phyloP scores from a whole-genome alignment of 2,797 vertebrate genomes.

The Mus minutoides region DNA sequence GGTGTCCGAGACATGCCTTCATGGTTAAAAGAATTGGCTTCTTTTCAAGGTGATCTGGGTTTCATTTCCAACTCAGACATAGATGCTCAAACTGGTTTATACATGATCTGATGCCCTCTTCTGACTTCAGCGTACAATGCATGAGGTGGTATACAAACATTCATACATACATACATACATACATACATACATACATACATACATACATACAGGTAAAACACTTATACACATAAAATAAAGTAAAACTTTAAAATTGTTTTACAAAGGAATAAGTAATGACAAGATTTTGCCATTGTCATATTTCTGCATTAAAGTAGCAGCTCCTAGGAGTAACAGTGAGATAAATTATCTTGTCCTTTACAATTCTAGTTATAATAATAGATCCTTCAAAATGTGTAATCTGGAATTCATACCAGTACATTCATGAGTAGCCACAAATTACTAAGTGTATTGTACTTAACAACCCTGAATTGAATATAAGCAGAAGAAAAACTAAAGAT shows the following conservation, averaged over 20 bases:
- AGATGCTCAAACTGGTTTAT: not conserved
- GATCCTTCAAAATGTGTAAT: not conserved
- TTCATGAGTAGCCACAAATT: not conserved
- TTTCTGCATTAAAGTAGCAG: not conserved
- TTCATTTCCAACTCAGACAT: not conserved
- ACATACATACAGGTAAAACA: not conserved
- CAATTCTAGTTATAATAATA: not conserved
- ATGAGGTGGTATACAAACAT: not conserved
- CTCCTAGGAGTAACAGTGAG: not conserved
- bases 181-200: not conserved
- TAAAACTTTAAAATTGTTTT: not conserved
- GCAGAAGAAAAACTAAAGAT: not conserved
- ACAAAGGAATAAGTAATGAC: not conserved
- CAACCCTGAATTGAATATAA: not conserved
- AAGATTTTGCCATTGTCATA: not conserved
- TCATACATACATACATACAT: too few species aligned
- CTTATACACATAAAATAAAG: not conserved
- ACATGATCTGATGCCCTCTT: not conserved
- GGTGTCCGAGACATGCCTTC: rapidly evolving
- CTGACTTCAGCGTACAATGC: too few species aligned
- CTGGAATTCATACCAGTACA: conserved; percentile 3
- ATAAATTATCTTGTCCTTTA: not conserved
- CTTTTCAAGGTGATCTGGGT: not conserved
- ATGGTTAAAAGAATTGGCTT: not conserved
- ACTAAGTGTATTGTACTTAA: not conserved